Base-by-base conservation (phyloP, 2,888 invertebrate genomes). In the Liopterus haemorrhoidalis region DNA sequence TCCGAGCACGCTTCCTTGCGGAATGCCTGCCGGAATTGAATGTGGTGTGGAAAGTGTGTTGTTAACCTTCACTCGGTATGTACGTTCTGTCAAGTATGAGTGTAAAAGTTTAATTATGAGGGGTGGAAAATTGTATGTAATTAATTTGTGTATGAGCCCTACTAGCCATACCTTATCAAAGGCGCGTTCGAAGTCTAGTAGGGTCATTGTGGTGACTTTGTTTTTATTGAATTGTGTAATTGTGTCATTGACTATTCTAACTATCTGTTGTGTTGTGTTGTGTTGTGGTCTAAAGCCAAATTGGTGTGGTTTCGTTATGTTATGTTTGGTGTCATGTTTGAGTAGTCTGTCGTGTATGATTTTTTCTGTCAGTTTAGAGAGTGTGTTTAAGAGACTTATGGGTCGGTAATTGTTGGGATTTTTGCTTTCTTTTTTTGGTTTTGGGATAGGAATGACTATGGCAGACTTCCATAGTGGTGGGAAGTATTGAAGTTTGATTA, bases 171-270 rank as follows among this genome's bases (percentile, higher is more conserved):
- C n/a, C n/a, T n/a, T 51, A 33, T 61, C 57, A 25, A 63, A 63
- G 0, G 60, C 59, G 41, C 59, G 58, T 28, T 56, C 54, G 11
- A 60, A 54, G 19, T 60, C 57, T 14, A 61, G 35, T 9, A 61
- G 45, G 1, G 55, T 35, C 44, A 58, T 52, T 0, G 50, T 50
- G 16, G 57, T 56, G 2, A 48, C 37, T 2, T 49, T 43, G 2
- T 50, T 49, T 22, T 47, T 48, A 22, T 59, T 57, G n/a, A 56
- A 57, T 5, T 53, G 50, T 5, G 53, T 33, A 1, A 21, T 36
- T 6, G 56, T 50, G 19, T 55, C 45, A 28, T 56, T 54, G 1
- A 48, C 41, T 52, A n/a, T n/a, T n/a, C n/a, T n/a, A n/a, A n/a
- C n/a, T n/a, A n/a, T n/a, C n/a, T n/a, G n/a, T n/a, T n/a, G 49